Conservation (phyloP, 1,140 invertebrate species). For the Zaprionus camerounensis region DNA sequence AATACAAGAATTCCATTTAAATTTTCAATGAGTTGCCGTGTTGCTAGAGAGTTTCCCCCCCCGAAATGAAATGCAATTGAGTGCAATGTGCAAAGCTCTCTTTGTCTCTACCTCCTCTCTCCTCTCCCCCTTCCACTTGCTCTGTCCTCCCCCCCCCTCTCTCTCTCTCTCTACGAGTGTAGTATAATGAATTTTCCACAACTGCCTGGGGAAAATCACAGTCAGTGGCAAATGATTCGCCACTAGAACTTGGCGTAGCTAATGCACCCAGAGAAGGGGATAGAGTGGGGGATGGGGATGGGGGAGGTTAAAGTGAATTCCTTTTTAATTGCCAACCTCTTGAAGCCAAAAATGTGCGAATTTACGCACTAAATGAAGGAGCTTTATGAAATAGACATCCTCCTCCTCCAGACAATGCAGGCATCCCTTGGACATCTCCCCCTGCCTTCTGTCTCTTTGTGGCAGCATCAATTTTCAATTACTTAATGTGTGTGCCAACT, state of each 20-base stretch:
- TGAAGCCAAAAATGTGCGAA: constrained; percentile 17
- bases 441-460: not conserved
- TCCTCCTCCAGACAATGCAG: not conserved
- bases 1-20: constrained; percentile 36
- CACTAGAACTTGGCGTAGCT: not conserved
- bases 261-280: not conserved
- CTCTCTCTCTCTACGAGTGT: not conserved
- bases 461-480: constrained; percentile 56
- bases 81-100: constrained; percentile 12
- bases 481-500: constrained; percentile 55
- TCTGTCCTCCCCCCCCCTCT: not conserved
- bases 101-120: not conserved
- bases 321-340: constrained; percentile 16
- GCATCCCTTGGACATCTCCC: not conserved
- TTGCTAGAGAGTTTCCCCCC: not conserved
- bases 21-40: constrained; percentile 36
- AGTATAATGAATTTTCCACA: not conserved
- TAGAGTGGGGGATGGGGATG: not conserved
- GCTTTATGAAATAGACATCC: constrained; percentile 20
- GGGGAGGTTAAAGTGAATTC: constrained; percentile 1
- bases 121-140: too few species aligned
- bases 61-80: constrained; percentile 20
- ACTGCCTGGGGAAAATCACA: not conserved
- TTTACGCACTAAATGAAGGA: constrained; percentile 31
- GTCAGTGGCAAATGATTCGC: not conserved